These are phyloP conservation scores for Petrosia ficiformis DNA, from an alignment of 37 sponge, comb jelly and placozoan species.

Conservation along the genomic window DNA sequence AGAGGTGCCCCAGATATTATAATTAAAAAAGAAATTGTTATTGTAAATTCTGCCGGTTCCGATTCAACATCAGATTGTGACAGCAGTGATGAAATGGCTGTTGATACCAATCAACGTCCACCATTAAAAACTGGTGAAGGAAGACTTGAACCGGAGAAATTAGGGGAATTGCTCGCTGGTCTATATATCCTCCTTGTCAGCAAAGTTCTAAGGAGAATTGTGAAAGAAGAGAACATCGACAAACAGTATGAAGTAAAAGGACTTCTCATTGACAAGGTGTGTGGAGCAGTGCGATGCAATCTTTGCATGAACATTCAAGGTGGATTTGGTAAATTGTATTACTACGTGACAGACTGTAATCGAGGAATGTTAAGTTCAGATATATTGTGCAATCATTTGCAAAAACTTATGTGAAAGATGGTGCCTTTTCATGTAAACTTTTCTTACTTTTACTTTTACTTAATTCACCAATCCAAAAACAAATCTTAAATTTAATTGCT, in stretches of 20 bases:
- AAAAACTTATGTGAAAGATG: too few relatives aligned
- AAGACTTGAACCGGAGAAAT: not conserved
- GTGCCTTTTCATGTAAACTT: too few relatives aligned
- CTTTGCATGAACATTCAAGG: too few relatives aligned
- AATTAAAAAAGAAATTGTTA: not conserved
- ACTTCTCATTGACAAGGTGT: conserved; percentile 2
- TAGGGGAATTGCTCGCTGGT: not conserved
- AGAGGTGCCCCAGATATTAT: not conserved
- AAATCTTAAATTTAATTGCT: too few relatives aligned
- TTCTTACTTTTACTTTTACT: too few relatives aligned
- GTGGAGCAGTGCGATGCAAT: not conserved
- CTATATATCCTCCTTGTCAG: not conserved
- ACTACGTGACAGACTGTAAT: too few relatives aligned
- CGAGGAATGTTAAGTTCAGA: too few relatives aligned
- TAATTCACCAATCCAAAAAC: too few relatives aligned
- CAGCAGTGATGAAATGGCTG: conserved; percentile 2
- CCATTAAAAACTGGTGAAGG: not conserved
- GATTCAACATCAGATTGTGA: not conserved
- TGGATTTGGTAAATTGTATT: too few relatives aligned
- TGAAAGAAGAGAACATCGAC: not conserved
- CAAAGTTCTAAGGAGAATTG: not conserved
- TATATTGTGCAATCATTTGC: too few relatives aligned
- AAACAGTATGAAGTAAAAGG: not conserved
- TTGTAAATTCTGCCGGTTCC: not conserved
- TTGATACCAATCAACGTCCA: not conserved